These are phyloP conservation scores for Galago senegalensis DNA, from an alignment of 2,797 vertebrate species.

Conservation along the genomic window DNA sequence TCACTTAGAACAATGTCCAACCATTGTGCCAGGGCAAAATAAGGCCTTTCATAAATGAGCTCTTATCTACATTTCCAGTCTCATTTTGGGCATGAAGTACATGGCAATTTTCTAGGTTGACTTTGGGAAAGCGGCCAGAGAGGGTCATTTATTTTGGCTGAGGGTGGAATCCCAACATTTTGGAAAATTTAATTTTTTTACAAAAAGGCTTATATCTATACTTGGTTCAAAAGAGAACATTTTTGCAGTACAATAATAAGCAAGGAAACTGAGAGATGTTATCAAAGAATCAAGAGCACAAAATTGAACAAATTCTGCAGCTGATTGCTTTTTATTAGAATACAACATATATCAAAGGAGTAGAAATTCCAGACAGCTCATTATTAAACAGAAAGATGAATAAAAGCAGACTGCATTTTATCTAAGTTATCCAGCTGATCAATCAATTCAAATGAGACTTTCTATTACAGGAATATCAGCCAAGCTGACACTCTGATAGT, in stretches of 20 bases:
- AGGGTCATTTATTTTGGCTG: conserved; percentile 33
- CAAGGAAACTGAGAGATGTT: conserved; percentile 57
- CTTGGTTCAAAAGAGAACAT: conserved; percentile 44
- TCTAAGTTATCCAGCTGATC: conserved; percentile 85
- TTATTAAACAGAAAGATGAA: conserved; percentile 86
- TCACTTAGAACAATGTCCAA: conserved; percentile 37
- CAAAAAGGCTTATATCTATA: background rate
- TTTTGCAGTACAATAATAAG: conserved; percentile 51
- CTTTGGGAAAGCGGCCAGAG: conserved; percentile 53
- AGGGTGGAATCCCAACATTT: conserved; percentile 50
- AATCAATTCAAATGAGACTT: conserved; percentile 86
- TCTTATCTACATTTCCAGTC: conserved; percentile 43
- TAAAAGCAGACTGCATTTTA: conserved; percentile 85
- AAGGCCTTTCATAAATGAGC: conserved; percentile 50
- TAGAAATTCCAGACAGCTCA: conserved; percentile 77
- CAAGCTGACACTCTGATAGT: conserved; percentile 70
- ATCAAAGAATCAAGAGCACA: conserved; percentile 51
- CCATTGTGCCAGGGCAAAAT: conserved; percentile 2
- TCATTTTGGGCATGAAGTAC: background rate
- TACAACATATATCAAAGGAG: conserved; percentile 43
- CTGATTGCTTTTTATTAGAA: conserved; percentile 77
- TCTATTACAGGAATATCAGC: conserved; percentile 73
- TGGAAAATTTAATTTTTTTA: conserved; percentile 16
- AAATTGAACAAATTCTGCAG: conserved; percentile 66
- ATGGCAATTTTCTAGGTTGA: conserved; percentile 54